Base-by-base conservation (phyloP, 1,140 invertebrate species). In the Drosophila watanabei region DNA sequence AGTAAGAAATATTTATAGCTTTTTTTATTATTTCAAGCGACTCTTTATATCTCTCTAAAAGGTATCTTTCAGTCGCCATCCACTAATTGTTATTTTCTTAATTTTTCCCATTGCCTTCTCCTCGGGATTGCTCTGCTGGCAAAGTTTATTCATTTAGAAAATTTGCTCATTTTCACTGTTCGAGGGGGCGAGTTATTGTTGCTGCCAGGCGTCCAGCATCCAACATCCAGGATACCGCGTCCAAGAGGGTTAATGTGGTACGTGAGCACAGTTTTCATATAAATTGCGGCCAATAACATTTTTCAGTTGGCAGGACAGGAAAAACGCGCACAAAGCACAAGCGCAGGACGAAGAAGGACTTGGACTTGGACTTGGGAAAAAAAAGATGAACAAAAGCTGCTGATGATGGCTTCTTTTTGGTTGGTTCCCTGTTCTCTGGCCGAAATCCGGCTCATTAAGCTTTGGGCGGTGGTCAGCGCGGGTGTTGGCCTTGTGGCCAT, bases 211-310 rank as follows among this genome's bases (percentile, higher is more conserved):
- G 52, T 70, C 68, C 51, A 24, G 48, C 11, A 70, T 46, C 45
- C 65, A 20, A 20, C 37, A 14, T 37, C 32, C 46, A 32, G 48
- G 9, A 28, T 70, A 51, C 66, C n/a, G 33, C 66, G 9, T 72
- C 37, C 68, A 61, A 73, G 35, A 61, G 80, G 79, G 49, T 61
- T 66, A 82, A 80, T 88, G 71, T 84, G 77, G 82, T 90, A 90
- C 86, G 86, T 89, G 86, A 82, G 83, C 85, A 89, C 85, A 90
- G 85, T 90, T 89, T 90, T 89, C 86, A 89, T 89, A 89, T 89
- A 89, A 89, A 89, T 89, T 89, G 86, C 79, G 79, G 86, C 86
- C 86, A 89, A 89, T 89, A 89, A 89, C 86, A 89, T 89, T 89
- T 89, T 89, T 89, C 86, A 89, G 86, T 89, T 90, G 86, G 86